Percentiles rank a stretch among this genome's conserved stretches.
These are phyloP conservation scores for Carpatolechia fugitivella DNA, from an alignment of 2,888 invertebrate species.

Conservation along the genomic window DNA sequence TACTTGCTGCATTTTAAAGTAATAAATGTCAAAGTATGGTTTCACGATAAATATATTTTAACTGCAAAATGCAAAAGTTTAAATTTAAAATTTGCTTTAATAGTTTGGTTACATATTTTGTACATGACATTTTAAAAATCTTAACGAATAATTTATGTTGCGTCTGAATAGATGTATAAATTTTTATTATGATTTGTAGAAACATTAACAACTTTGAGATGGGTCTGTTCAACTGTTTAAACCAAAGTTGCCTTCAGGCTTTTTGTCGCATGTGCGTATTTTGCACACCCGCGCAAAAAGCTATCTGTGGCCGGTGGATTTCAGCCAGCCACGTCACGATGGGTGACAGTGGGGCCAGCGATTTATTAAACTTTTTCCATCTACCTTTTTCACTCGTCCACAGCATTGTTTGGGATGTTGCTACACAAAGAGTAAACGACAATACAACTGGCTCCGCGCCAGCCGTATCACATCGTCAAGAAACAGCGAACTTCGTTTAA, in stretches of 20 bases:
- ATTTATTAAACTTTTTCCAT: slow-evolving; percentile 27
- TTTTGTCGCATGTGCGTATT: background rate
- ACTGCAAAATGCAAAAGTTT: too few species aligned
- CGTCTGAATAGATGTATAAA: too few species aligned
- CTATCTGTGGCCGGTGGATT: background rate
- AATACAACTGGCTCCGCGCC: slow-evolving; percentile 49
- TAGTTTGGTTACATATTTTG: too few species aligned
- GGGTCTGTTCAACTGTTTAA: too few species aligned
- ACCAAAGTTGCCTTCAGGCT: too few species aligned
- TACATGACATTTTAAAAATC: too few species aligned
- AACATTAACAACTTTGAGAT: background rate
- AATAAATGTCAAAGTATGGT: too few species aligned
- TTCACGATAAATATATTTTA: too few species aligned
- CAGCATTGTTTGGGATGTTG: slow-evolving; percentile 24
- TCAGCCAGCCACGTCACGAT: background rate
- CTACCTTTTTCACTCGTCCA: slow-evolving; percentile 23
- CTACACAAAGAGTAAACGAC: slow-evolving; percentile 25
- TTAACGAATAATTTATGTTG: too few species aligned
- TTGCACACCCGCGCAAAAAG: background rate
- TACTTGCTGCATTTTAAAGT: too few species aligned
- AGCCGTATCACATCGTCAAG: slow-evolving; percentile 49
- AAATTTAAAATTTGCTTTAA: too few species aligned
- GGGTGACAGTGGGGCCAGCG: slow-evolving; percentile 13
- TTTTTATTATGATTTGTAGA: background rate
- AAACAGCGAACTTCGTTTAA: slow-evolving; percentile 58